Base-by-base conservation (phyloP, 2,888 invertebrate species). In the Hyposoter dolosus region DNA sequence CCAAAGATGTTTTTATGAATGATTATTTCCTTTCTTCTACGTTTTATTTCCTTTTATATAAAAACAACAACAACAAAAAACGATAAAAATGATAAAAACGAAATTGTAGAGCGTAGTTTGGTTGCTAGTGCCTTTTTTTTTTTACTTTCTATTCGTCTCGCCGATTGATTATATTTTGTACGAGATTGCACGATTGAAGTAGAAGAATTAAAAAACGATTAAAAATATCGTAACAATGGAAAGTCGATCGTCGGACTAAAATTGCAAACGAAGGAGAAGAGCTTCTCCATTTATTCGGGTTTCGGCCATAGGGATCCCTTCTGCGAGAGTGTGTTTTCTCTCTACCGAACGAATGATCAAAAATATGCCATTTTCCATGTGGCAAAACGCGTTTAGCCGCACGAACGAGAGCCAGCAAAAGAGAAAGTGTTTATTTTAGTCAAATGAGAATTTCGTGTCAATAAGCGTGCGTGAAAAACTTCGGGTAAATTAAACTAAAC, bases 1-100 rank as follows among this genome's bases (percentile, higher is more conserved):
- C 93, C 92, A 93, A 93, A 93, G 93, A 93, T 92, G 89, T 89
- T 91, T 91, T 90, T 91, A 89, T 89, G 87, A 86, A 86, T 88
- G 87, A 81, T 85, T 88, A 79, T 81, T 87, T 83, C 82, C 76
- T 68, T 85, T 79, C 68, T 81, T 63, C 69, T 77, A 69, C 47
- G 10, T 40, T 40, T 80, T 82, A 23, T 83, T 89, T 90, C 88
- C 90, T 89, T 87, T 84, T 86, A 63, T 71, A 66, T 65, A 72
- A 82, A 66, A 74, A 83, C 69, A 79, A 80, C 43, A 71, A 35
- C 35, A 72, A 69, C 50, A 47, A 66, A 75, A 86, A 71, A 68
- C 71, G 43, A 63, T 9, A 56, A 80, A 77, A 63, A 47, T 43
- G 56, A 78, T 82, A 69, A 43, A 86, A 78, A 80, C 76, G 50